phyloP scores from a whole-genome alignment of 2,797 vertebrate genomes.

The Microcaecilia unicolor region DNA sequence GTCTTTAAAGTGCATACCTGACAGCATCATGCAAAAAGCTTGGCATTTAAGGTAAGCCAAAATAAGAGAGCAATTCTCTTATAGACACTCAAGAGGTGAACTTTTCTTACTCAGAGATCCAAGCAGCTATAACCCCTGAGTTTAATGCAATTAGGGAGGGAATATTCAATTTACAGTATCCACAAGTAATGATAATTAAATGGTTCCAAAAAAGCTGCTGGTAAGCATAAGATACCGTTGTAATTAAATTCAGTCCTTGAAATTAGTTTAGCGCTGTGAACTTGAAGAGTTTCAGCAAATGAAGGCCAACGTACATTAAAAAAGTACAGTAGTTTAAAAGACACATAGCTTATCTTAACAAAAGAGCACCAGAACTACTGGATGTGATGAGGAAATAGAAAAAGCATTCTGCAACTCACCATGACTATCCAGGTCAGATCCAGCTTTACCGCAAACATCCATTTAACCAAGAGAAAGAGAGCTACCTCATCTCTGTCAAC shows the following conservation, averaged over 20 bases:
- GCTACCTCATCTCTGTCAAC: conserved; percentile 14
- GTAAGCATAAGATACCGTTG: conserved; percentile 70
- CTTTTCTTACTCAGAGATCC: conserved; percentile 60
- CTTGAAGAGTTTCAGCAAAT: conserved; percentile 67
- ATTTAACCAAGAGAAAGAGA: no score
- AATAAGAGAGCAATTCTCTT: conserved; percentile 56
- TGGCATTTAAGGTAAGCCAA: conserved; percentile 56
- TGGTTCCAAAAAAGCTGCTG: conserved; percentile 63
- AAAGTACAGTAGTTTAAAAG: conserved; percentile 48
- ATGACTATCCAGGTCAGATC: no score
- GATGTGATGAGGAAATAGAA: conserved; percentile 29
- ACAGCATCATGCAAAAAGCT: conserved; percentile 39
- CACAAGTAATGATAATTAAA: conserved; percentile 73
- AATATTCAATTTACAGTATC: conserved; percentile 77
- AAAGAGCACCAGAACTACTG: conserved; percentile 22
- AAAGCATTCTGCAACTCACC: conserved; percentile 46
- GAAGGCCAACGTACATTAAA: conserved; percentile 64
- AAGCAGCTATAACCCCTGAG: conserved; percentile 55
- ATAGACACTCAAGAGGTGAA: conserved; percentile 59
- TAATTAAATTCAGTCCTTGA: conserved; percentile 64
- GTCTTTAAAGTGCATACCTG: conserved; percentile 59
- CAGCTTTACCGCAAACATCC: conserved; percentile 40
- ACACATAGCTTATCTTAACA: conserved; percentile 49
- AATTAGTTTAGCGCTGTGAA: conserved; percentile 57
- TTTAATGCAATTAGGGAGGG: conserved; percentile 67